Conservation (phyloP, 1,140 invertebrate genomes). For the Drosophila obscura region DNA sequence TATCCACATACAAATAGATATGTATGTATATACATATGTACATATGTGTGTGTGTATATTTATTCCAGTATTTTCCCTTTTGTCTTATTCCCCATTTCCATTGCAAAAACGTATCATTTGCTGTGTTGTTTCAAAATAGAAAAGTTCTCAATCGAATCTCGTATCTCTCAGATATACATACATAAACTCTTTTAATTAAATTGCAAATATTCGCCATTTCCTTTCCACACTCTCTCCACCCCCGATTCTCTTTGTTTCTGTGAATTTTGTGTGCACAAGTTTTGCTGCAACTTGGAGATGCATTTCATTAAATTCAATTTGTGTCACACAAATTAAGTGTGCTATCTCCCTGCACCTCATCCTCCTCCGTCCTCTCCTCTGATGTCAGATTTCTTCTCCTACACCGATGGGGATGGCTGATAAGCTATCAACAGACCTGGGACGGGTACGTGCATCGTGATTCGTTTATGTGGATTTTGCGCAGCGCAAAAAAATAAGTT, state of each 20-base stretch:
- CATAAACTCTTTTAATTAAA: conserved; percentile 37
- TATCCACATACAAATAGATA: not conserved
- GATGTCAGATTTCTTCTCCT: not conserved
- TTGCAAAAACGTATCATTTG: too few species aligned
- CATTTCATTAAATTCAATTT: conserved; percentile 61
- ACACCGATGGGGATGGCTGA: conserved; percentile 28
- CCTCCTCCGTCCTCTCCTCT: too few species aligned
- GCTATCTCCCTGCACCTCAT: not conserved
- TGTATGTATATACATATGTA: conserved; percentile 2
- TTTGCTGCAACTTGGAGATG: conserved; percentile 36
- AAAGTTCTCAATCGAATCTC: not conserved
- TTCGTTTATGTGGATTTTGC: conserved; percentile 58
- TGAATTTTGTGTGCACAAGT: conserved; percentile 32
- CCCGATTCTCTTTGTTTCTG: conserved; percentile 24
- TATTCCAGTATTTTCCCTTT: conserved; percentile 4
- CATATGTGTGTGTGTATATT: not conserved
- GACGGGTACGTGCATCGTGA: conserved; percentile 36
- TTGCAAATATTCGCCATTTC: conserved; percentile 2
- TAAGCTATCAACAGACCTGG: conserved; percentile 35
- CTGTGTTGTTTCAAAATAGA: conserved; percentile 4
- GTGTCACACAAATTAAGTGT: conserved; percentile 48
- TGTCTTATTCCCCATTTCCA: not conserved
- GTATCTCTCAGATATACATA: conserved; percentile 16
- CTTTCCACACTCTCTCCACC: not conserved
- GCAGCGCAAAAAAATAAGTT: conserved; percentile 48